Base-by-base conservation (phyloP, 1,140 invertebrate genomes). In the Akabosia matsudoensis region DNA sequence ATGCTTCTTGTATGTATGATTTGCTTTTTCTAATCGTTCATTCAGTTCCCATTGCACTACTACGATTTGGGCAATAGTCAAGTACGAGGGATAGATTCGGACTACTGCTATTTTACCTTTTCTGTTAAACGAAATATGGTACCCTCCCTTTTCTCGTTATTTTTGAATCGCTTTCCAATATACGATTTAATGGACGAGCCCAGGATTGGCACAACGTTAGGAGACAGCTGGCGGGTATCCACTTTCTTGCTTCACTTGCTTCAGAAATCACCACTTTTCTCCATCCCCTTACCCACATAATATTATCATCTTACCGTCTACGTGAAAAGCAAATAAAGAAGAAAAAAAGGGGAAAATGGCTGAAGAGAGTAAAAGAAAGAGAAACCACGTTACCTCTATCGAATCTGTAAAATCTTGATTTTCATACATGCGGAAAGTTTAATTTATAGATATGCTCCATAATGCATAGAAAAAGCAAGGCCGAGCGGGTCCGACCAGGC, bases 151-250 rank as follows among this genome's bases (percentile, higher is more conserved):
- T 67, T 67, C 61, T 67, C 61, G 61, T 67, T 67, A 67, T 67
- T 67, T 67, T 67, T 16, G 61, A 67, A 67, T 31, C 61, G 61
- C 31, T 67, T 67, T 31, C 61, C 24, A 67, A 56, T 56, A 56
- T 67, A 67, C 30, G 30, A 67, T 67, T 67, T 67, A 67, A 67
- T 67, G 61, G 61, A 67, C 61, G 61, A 67, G 61, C 28, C 31
- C 61, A 67, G 31, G 61, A 67, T 67, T 67, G 61, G 61, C 61
- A 67, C 61, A 67, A 31, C 61, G 31, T 67, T 67, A 67, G 28
- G 61, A 67, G 61, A 67, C 61, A 67, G 61, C 61, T 67, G 61
- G 61, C 61, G 61, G 61, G 7, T 56, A 67, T 67, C 61, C 61
- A 67, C 61, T 67, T 67, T 67, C 61, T 31, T 67, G 61, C 61